A percentile compares a stretch with the other conserved stretches of the same genome.
Evolutionary conservation across 2,797 vertebrate species (phyloP).

Genomic region (Salmo trutta): DNA sequence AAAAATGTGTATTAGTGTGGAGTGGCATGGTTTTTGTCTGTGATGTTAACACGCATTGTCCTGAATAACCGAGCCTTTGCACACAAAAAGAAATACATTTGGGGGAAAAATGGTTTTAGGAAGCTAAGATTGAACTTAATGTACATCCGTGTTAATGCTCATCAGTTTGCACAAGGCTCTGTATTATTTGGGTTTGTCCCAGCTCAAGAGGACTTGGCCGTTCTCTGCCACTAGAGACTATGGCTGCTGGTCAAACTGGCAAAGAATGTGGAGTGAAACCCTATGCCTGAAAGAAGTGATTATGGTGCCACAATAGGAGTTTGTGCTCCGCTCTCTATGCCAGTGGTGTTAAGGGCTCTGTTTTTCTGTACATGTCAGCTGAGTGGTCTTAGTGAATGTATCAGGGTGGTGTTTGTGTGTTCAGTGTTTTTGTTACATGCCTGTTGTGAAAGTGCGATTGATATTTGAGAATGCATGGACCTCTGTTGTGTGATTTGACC

Average conservation of each 20-base stretch:
- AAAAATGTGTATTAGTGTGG: background rate
- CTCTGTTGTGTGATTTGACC: constrained; percentile 17
- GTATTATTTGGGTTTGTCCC: constrained; percentile 4
- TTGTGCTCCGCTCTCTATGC: constrained; percentile 27
- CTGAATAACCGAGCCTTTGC: constrained; percentile 53
- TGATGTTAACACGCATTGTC: background rate
- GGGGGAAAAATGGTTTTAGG: background rate
- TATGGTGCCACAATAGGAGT: constrained; percentile 49
- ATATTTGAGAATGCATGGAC: background rate
- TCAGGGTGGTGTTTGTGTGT: constrained; percentile 4
- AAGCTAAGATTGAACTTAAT: background rate
- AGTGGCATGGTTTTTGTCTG: background rate
- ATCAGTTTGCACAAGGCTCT: background rate
- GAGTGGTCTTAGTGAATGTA: background rate
- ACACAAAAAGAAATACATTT: background rate
- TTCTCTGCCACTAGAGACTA: constrained; percentile 15
- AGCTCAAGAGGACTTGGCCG: constrained; percentile 28
- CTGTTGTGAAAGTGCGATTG: background rate
- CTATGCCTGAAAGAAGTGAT: constrained; percentile 43
- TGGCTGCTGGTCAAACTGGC: constrained; percentile 15
- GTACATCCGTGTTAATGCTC: background rate
- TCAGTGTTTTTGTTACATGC: constrained; percentile 4
- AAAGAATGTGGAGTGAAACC: constrained; percentile 37
- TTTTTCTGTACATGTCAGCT: constrained; percentile 50
- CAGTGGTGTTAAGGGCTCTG: constrained; percentile 56